Base-by-base conservation (phyloP, 2,797 vertebrate genomes). In the Tiaroga cobitis region DNA sequence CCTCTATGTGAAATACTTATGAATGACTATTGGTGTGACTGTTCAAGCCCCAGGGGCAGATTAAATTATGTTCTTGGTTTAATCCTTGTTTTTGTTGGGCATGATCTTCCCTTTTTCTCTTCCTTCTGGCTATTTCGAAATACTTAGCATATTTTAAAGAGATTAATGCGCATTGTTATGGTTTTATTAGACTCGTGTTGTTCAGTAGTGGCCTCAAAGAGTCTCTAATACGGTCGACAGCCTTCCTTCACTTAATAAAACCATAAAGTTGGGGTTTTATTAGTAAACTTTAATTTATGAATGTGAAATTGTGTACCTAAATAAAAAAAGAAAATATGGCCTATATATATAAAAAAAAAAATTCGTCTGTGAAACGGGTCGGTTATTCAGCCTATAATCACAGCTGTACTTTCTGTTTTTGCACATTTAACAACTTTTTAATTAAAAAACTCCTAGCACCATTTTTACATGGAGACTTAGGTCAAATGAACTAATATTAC, bases 81-180 rank as follows among this genome's bases (percentile, higher is more conserved):
- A 11, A 65, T 65, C n/a, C 9, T 46, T 49, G 29, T 75, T 51
- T 83, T n/a, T 51, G 32, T 59, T 70, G 49, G 24, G 51, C 49
- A 26, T 37, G 34, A 1, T 54, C 32, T 75, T 5, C 19, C 19
- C 10, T 10, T 61, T 5, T 39, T n/a, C 34, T 61, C 54, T 41
- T 61, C 13, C 56, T 61, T 61, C 15, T 6, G 24, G 24, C 15
- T 18, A 26, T 59, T 59, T 34, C 18, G 4, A 8, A 61, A 77
- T 77, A 43, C 24, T 72, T 26, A 41, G 34, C 75, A 77, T 61
- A 41, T 78, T 4, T 41, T 78, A 61, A 61, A 77, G 54, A 26
- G 54, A 41, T 8, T 16, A 24, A 56, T 9, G 13, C 0, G 3
- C 65, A 37, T 32, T 68, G 19, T 37, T 32, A 67, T 19, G 18